These are phyloP conservation scores for Zophobas morio DNA, from an alignment of 1,140 invertebrate species.

Conservation along the genomic window DNA sequence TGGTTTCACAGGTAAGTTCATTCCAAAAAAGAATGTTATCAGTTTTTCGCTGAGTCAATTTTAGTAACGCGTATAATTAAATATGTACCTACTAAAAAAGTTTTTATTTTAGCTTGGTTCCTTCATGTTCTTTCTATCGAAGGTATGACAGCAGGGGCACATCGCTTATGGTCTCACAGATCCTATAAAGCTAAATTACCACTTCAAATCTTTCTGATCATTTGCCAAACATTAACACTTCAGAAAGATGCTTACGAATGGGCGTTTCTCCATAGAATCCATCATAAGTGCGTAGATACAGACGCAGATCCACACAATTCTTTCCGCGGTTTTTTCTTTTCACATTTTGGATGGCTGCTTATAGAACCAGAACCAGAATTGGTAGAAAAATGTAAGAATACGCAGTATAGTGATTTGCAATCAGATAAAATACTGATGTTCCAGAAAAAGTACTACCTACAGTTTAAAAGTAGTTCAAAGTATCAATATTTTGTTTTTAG, in stretches of 20 bases:
- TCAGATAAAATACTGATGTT: slow-evolving; percentile 80
- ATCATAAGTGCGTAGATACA: slow-evolving; percentile 94
- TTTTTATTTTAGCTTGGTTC: slow-evolving; percentile 21
- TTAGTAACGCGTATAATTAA: no score
- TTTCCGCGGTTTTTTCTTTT: slow-evolving; percentile 90
- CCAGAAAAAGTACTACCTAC: slow-evolving; percentile 71
- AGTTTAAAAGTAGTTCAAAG: neutral
- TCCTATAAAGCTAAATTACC: slow-evolving; percentile 90
- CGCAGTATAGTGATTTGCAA: slow-evolving; percentile 87
- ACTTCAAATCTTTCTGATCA: slow-evolving; percentile 80
- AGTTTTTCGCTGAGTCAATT: no score
- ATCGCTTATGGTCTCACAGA: slow-evolving; percentile 90
- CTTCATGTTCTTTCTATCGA: slow-evolving; percentile 60
- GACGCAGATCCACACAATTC: slow-evolving; percentile 94
- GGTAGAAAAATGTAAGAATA: slow-evolving; percentile 80
- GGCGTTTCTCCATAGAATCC: slow-evolving; percentile 90
- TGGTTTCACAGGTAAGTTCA: no score
- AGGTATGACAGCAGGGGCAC: slow-evolving; percentile 90
- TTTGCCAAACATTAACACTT: slow-evolving; percentile 86
- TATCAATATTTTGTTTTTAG: slow-evolving; percentile 66
- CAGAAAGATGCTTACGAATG: slow-evolving; percentile 79
- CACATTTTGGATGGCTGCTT: slow-evolving; percentile 94
- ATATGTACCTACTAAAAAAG: no score
- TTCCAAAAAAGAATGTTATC: no score
- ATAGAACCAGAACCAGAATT: slow-evolving; percentile 90